phyloP scores from a whole-genome alignment of 2,888 invertebrate genomes.

The Drosophila mettleri region DNA sequence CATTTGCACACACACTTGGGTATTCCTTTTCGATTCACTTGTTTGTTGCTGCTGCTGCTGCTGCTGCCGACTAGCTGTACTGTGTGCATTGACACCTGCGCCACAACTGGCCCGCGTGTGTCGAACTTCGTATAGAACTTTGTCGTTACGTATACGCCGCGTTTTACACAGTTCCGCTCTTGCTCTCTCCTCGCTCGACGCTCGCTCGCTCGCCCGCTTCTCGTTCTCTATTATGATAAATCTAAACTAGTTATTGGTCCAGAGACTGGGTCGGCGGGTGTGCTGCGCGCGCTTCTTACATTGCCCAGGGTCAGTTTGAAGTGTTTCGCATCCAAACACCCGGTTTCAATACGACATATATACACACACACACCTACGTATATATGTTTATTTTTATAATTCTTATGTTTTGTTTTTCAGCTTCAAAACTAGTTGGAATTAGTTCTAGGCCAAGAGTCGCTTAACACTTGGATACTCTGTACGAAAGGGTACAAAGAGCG shows the following conservation, averaged over 20 bases:
- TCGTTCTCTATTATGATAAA: slow-evolving; percentile 30
- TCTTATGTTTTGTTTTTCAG: not conserved
- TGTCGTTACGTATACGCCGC: slow-evolving; percentile 46
- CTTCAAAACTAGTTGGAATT: slow-evolving; percentile 3
- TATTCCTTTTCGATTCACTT: slow-evolving; percentile 5
- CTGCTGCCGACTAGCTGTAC: slow-evolving; percentile 29
- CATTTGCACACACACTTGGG: not conserved
- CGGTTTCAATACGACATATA: not conserved
- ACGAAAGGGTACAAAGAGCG: not conserved
- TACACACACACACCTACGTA: not conserved
- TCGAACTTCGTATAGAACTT: slow-evolving; percentile 42
- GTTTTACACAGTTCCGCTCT: not conserved
- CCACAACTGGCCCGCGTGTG: slow-evolving; percentile 42
- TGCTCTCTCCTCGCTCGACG: not conserved
- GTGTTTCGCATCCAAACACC: slow-evolving; percentile 7
- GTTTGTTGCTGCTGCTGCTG: slow-evolving; percentile 4
- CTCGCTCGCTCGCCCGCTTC: not conserved
- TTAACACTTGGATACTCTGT: slow-evolving; percentile 7
- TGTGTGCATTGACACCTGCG: slow-evolving; percentile 74
- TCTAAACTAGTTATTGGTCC: slow-evolving; percentile 17
- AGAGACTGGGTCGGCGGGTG: not conserved
- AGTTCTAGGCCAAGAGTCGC: not conserved
- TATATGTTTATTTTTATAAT: slow-evolving; percentile 1
- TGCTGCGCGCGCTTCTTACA: not conserved
- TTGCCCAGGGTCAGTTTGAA: slow-evolving; percentile 32